Conservation (phyloP, 2,888 invertebrate species). For the Acronicta alni region DNA sequence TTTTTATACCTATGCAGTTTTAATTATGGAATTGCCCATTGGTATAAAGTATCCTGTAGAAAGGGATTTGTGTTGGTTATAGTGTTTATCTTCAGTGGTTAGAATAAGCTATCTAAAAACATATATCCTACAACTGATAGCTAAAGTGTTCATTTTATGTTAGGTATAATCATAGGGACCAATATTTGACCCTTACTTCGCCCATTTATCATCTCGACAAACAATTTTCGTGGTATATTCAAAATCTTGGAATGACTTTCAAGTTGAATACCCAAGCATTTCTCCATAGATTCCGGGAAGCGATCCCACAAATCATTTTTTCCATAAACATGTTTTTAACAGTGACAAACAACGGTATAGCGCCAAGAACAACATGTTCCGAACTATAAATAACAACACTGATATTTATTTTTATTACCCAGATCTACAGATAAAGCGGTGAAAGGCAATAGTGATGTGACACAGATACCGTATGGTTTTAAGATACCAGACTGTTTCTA, state of each 20-base stretch:
- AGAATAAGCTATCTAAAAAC: no score
- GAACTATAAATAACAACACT: slow-evolving; percentile 61
- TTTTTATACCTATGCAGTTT: no score
- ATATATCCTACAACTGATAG: not conserved
- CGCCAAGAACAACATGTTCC: slow-evolving; percentile 53
- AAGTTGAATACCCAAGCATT: slow-evolving; percentile 41
- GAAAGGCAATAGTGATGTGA: slow-evolving; percentile 56
- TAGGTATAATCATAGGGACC: no score
- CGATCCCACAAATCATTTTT: slow-evolving; percentile 57
- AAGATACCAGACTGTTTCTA: slow-evolving; percentile 15
- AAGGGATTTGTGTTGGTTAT: no score
- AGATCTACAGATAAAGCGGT: slow-evolving; percentile 58
- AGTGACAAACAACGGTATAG: slow-evolving; percentile 63
- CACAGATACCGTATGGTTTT: slow-evolving; percentile 39
- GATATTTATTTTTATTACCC: slow-evolving; percentile 70
- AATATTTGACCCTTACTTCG: not conserved
- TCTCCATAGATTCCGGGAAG: slow-evolving; percentile 39
- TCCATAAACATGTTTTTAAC: slow-evolving; percentile 61
- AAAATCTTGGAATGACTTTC: slow-evolving; percentile 40
- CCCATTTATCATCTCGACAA: slow-evolving; percentile 3
- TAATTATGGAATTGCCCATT: no score
- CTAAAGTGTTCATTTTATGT: not conserved
- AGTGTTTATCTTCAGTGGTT: no score
- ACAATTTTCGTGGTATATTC: slow-evolving; percentile 2
- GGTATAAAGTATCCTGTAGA: no score